Evolutionary conservation across 2,888 invertebrate genomes (phyloP).

Genomic region (Keiferia lycopersicella): DNA sequence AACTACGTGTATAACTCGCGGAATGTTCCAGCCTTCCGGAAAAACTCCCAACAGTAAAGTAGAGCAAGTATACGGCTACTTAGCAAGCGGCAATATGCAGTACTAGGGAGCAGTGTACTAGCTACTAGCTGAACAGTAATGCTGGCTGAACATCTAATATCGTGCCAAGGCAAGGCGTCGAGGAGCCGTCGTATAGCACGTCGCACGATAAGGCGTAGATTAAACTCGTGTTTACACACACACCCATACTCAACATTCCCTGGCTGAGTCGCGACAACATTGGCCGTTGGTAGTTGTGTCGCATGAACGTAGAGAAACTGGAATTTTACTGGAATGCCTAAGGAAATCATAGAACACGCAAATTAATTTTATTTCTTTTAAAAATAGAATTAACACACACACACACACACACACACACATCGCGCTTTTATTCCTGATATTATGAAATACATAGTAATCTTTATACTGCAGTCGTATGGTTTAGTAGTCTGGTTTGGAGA

Average conservation of each 20-base stretch:
- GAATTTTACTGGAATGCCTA: neutral
- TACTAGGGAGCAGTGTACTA: conserved; percentile 12
- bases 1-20: neutral
- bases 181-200: conserved; percentile 31
- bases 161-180: conserved; percentile 35
- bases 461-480: no score
- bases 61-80: neutral
- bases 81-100: neutral
- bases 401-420: no score
- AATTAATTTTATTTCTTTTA: no score
- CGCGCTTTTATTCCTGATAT: no score
- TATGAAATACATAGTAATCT: no score
- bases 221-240: conserved; percentile 75
- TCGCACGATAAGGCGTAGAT: conserved; percentile 72
- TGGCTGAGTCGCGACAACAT: conserved; percentile 62
- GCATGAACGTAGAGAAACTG: conserved; percentile 1
- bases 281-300: conserved; percentile 68
- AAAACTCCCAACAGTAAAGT: neutral
- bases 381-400: no score
- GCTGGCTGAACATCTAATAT: conserved; percentile 19
- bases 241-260: conserved; percentile 72
- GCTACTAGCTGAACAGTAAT: neutral
- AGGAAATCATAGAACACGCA: neutral
- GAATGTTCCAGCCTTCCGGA: neutral
- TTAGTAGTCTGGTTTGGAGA: no score